Percentiles rank a stretch among this genome's conserved stretches.
phyloP scores from a whole-genome alignment of 1,140 invertebrate genomes.

The Drosophila virilis region DNA sequence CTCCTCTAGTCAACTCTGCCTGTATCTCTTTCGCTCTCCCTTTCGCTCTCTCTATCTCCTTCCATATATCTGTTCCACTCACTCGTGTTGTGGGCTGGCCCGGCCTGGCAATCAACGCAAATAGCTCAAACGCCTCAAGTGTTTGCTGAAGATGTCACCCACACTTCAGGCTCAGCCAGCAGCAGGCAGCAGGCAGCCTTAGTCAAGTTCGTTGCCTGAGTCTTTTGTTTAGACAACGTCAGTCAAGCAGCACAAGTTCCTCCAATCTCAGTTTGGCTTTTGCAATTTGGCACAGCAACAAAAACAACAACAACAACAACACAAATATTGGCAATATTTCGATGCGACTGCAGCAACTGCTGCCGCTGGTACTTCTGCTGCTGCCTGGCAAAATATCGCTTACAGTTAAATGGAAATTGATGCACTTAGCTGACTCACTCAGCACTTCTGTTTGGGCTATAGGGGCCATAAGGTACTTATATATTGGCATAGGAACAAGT shows the following conservation, averaged over 20 bases:
- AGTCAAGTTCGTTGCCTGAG: slow-evolving; percentile 76
- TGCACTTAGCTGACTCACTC: slow-evolving; percentile 82
- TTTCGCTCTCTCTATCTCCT: slow-evolving; percentile 32
- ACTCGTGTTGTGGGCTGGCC: slow-evolving; percentile 11
- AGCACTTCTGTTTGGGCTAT: slow-evolving; percentile 66
- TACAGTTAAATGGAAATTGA: slow-evolving; percentile 83
- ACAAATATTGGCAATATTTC: slow-evolving; percentile 57
- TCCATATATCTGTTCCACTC: slow-evolving; percentile 3
- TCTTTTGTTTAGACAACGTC: slow-evolving; percentile 81
- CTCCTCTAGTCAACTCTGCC: slow-evolving; percentile 1
- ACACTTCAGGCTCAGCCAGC: slow-evolving; percentile 66
- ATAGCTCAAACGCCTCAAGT: slow-evolving; percentile 82
- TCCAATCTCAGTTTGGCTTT: slow-evolving; percentile 68
- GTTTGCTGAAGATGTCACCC: slow-evolving; percentile 82
- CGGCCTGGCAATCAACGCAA: slow-evolving; percentile 77
- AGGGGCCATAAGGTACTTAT: slow-evolving; percentile 43
- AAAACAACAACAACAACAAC: slow-evolving; percentile 42
- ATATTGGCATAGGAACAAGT: slow-evolving; percentile 41
- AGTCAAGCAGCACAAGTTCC: slow-evolving; percentile 44
- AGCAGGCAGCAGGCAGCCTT: slow-evolving; percentile 37
- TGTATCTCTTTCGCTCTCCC: slow-evolving; percentile 2
- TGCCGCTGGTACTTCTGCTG: slow-evolving; percentile 19
- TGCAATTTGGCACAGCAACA: slow-evolving; percentile 79
- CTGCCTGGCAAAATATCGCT: slow-evolving; percentile 77
- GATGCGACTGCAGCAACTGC: slow-evolving; percentile 34